phyloP scores from a whole-genome alignment of 2,888 invertebrate species.

The Tinea semifulvella region DNA sequence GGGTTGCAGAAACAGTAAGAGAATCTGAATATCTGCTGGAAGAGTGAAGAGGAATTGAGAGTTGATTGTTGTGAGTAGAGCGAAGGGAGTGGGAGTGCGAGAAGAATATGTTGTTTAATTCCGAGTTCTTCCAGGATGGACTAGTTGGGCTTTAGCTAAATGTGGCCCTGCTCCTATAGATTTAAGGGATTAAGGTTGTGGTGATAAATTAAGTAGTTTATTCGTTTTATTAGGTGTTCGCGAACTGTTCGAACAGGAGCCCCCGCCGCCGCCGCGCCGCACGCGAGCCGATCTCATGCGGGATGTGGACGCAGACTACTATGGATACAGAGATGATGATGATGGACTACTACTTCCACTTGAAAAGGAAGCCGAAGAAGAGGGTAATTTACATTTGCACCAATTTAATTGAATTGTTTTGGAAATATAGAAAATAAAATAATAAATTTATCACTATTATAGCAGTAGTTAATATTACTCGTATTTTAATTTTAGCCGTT shows the following conservation, averaged over 20 bases:
- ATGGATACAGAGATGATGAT: slow-evolving; percentile 98
- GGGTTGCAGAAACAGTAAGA: no score
- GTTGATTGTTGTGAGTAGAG: no score
- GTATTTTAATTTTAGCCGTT: slow-evolving; percentile 42
- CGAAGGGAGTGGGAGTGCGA: no score
- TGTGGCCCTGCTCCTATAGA: no score
- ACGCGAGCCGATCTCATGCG: slow-evolving; percentile 97
- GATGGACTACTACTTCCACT: slow-evolving; percentile 93
- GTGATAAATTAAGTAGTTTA: no score
- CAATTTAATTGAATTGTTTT: neutral
- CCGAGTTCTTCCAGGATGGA: no score
- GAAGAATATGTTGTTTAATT: no score
- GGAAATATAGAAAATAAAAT: neutral
- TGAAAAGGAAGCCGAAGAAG: slow-evolving; percentile 82
- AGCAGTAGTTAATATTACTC: neutral
- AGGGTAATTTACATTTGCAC: no score
- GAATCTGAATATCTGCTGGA: no score
- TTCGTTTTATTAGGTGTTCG: slow-evolving; percentile 88
- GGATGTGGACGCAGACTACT: slow-evolving; percentile 98
- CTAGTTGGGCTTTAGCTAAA: no score
- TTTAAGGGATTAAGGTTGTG: no score
- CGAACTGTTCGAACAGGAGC: slow-evolving; percentile 96
- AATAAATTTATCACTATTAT: neutral
- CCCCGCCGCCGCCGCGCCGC: slow-evolving; percentile 88
- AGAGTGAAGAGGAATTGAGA: no score